These are phyloP conservation scores for Eulithis testata DNA, from an alignment of 2,888 invertebrate species.

Conservation along the genomic window DNA sequence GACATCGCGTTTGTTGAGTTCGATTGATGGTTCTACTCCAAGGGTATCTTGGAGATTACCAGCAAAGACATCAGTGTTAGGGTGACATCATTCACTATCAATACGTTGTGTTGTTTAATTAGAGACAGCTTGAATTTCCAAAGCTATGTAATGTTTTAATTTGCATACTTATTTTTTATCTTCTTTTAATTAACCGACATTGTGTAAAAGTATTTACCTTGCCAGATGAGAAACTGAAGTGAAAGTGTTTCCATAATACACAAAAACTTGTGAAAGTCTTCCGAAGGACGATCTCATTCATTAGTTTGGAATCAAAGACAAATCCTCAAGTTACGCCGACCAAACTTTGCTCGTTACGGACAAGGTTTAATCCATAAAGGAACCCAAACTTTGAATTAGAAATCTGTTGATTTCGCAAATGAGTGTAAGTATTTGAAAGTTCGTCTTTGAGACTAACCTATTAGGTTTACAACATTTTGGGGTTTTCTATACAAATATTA, in stretches of 20 bases:
- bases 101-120: no score
- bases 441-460: no score
- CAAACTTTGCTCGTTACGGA: constrained; percentile 43
- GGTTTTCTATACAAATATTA: no score
- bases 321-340: constrained; percentile 29
- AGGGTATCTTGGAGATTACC: background rate
- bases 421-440: background rate
- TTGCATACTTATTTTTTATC: no score
- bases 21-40: background rate
- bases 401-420: constrained; percentile 28
- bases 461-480: background rate
- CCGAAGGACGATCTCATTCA: constrained; percentile 27
- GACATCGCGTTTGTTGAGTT: background rate
- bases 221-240: background rate
- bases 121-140: no score
- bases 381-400: constrained; percentile 19
- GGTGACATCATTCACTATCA: no score
- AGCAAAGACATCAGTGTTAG: no score
- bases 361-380: constrained; percentile 33
- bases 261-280: constrained; percentile 13
- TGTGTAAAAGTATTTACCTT: background rate
- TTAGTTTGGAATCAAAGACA: constrained; percentile 38
- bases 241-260: background rate
- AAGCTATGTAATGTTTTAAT: no score
- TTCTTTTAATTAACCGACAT: no score